These are phyloP conservation scores for Luperina testacea DNA, from an alignment of 2,888 invertebrate species.

Conservation along the genomic window DNA sequence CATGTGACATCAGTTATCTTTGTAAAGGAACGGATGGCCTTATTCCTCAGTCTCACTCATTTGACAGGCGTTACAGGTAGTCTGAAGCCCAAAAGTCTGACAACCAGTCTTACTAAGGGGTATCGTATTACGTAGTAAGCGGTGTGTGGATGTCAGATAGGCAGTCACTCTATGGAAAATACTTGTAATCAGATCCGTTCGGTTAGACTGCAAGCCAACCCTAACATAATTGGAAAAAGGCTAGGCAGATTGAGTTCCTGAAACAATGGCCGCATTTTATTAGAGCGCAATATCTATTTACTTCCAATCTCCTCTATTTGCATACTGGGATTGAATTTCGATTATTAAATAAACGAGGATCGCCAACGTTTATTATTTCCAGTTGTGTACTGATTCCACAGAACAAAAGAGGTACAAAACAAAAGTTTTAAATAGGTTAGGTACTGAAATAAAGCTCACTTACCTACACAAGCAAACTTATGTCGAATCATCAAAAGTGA, in stretches of 20 bases:
- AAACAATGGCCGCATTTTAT: slow-evolving; percentile 27
- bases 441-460: neutral
- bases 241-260: neutral
- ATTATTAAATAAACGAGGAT: slow-evolving; percentile 17
- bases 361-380: slow-evolving; percentile 6
- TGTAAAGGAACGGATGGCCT: too few relatives aligned
- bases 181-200: neutral
- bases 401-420: neutral
- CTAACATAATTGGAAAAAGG: neutral
- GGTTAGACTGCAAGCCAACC: neutral
- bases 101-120: neutral
- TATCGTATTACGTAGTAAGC: neutral
- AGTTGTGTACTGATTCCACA: neutral
- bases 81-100: neutral
- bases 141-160: neutral
- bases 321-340: slow-evolving; percentile 24
- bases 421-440: neutral
- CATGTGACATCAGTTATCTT: too few relatives aligned
- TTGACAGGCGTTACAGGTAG: too few relatives aligned
- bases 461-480: neutral
- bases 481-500: neutral
- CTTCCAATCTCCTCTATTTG: slow-evolving; percentile 34
- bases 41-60: neutral
- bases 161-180: neutral
- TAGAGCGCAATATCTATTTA: slow-evolving; percentile 31